Evolutionary conservation across 2,797 vertebrate species (phyloP), one percentile per base, ranked within the genome.

Genomic region (Buphagus erythrorhynchus): DNA sequence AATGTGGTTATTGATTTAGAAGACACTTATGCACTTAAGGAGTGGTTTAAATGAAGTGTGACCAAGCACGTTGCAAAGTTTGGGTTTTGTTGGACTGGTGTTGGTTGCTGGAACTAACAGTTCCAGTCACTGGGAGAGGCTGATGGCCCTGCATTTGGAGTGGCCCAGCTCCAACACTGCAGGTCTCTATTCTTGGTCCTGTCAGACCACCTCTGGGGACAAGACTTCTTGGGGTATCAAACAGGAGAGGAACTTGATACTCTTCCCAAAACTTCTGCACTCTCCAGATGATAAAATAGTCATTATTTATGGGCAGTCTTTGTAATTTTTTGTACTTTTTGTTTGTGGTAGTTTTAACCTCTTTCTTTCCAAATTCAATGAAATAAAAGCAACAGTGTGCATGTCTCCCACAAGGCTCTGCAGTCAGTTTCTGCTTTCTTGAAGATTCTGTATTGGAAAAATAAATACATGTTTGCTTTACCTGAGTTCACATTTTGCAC

Each of bases 201-300:
- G 0, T 46, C 5, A 1, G 16, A 61, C 35, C 8, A 14, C 12
- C 1, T 1, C 20, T 57, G 54, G 13, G 25, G 28, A 22, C 2
- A 8, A 62, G n/a, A 24, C n/a, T 65, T 46, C 51, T 46, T 4
- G 0, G 28, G 11, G 7, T 48, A 24, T 33, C 25, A 14, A 19
- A 40, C 57, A 36, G 43, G 13, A 58, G 59, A 62, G 22, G 22
- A 82, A 26, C 20, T 61, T 21, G 5, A 6, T 67, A 7, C 35
- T 86, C 88, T 55, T 10, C 28, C n/a, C 2, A 4, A 55, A 83
- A 25, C 16, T 65, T 51, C 18, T n/a, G 1, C 2, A 0, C 24
- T 79, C 40, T 35, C 58, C 35, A 55, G 33, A 12, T 51, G 17
- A 42, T 66, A 40, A 78, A 86, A 29, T 2, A 35, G 42, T 33